A percentile compares a stretch with the other conserved stretches of the same genome.
Conservation (phyloP, 2,797 vertebrate genomes). For the Diceros bicornis region DNA sequence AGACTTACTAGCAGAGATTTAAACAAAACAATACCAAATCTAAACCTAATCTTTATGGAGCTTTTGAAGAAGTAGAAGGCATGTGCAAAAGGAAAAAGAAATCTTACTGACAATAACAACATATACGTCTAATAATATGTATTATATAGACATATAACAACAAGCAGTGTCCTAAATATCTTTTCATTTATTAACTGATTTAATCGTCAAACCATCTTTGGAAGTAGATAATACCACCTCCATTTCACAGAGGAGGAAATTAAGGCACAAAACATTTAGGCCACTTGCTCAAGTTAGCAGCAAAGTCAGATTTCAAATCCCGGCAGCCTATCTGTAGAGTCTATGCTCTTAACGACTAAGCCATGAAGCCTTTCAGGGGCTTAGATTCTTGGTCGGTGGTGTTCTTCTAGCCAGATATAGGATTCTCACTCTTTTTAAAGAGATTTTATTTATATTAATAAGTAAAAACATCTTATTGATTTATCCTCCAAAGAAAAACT, state of each 20-base stretch:
- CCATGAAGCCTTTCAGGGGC: background rate
- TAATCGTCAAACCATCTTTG: conserved; percentile 34
- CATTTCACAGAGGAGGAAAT: conserved; percentile 19
- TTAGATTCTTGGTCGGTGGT: background rate
- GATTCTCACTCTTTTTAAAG: conserved; percentile 37
- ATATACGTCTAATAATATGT: background rate
- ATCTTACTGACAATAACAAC: background rate
- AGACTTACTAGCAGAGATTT: background rate
- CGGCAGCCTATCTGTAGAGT: background rate
- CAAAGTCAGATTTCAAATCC: conserved; percentile 40
- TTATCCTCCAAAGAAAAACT: conserved; percentile 22
- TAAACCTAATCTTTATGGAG: background rate
- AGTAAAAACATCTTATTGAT: background rate
- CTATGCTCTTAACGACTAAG: background rate
- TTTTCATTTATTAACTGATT: background rate
- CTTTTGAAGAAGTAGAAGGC: conserved; percentile 48
- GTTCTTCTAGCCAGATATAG: background rate
- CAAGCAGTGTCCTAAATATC: background rate
- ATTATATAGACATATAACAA: background rate
- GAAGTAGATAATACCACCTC: background rate
- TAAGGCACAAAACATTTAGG: conserved; percentile 5
- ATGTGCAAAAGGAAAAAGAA: conserved; percentile 25
- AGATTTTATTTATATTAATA: conserved; percentile 44
- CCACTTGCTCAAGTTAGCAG: background rate
- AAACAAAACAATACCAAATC: conserved; percentile 2